Conservation (phyloP, 1,140 invertebrate genomes). For the Orius laevigatus region DNA sequence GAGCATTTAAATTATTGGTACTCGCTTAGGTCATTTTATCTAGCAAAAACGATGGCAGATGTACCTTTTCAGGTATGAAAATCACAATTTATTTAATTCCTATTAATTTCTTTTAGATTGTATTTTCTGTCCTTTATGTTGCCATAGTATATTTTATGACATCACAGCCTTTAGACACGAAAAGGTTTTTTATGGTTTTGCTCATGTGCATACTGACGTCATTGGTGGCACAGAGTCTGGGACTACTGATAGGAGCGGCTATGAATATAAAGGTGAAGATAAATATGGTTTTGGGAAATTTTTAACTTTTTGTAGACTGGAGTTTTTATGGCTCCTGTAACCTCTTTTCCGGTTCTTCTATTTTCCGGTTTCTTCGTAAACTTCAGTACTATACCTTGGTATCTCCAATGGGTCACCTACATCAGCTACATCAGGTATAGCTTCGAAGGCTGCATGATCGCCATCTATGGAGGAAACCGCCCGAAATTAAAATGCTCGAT, state of each 20-base stretch:
- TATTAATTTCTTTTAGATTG: slow-evolving; percentile 39
- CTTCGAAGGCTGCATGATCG: slow-evolving; percentile 64
- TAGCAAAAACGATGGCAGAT: slow-evolving; percentile 87
- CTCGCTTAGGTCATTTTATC: slow-evolving; percentile 86
- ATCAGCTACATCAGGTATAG: slow-evolving; percentile 73
- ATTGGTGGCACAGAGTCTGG: slow-evolving; percentile 80
- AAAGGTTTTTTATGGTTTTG: slow-evolving; percentile 75
- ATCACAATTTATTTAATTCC: background rate
- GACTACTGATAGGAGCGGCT: slow-evolving; percentile 79
- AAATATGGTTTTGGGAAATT: background rate
- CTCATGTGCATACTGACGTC: slow-evolving; percentile 75
- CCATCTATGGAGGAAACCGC: slow-evolving; percentile 63
- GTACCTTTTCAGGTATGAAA: slow-evolving; percentile 74
- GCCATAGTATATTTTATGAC: slow-evolving; percentile 93
- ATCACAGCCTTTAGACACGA: slow-evolving; percentile 70
- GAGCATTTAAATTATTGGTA: slow-evolving; percentile 98
- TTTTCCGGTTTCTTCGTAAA: slow-evolving; percentile 87
- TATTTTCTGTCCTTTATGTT: slow-evolving; percentile 79
- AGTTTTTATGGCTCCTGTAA: slow-evolving; percentile 78
- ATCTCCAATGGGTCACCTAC: slow-evolving; percentile 76
- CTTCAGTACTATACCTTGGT: slow-evolving; percentile 64
- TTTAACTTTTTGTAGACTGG: slow-evolving; percentile 50
- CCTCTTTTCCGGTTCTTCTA: slow-evolving; percentile 45
- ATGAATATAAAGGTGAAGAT: slow-evolving; percentile 77
- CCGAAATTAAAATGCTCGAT: slow-evolving; percentile 51